A percentile compares a stretch with the other conserved stretches of the same genome.
Evolutionary conservation across 2,797 vertebrate species (phyloP).

Genomic region (Gallinago stenura): DNA sequence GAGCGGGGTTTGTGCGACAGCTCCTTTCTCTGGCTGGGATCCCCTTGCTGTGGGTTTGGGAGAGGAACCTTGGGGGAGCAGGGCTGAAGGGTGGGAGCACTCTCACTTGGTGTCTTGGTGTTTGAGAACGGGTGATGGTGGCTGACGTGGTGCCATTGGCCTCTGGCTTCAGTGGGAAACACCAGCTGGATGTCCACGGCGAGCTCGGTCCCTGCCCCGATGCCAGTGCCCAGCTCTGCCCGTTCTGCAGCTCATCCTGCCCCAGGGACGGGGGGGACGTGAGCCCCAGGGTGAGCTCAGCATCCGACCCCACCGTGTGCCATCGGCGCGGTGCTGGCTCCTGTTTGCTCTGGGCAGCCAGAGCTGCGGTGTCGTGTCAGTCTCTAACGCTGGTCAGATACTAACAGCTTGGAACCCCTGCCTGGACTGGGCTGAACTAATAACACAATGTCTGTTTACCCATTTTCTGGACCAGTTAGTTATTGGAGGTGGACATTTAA

Average conservation of each 20-base stretch:
- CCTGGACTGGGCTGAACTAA: neutral
- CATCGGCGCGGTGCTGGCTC: fast-evolving
- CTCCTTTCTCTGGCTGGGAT: neutral
- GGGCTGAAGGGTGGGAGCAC: neutral
- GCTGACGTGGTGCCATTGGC: neutral
- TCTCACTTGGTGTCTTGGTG: fast-evolving
- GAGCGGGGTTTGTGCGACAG: neutral
- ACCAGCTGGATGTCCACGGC: fast-evolving
- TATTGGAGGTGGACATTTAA: neutral
- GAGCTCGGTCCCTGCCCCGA: neutral
- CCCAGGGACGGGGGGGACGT: fast-evolving
- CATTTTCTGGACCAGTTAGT: neutral
- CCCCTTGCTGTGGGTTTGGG: neutral
- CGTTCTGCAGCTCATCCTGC: neutral
- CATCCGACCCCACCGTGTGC: fast-evolving
- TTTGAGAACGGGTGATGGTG: fast-evolving
- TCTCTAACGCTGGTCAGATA: neutral
- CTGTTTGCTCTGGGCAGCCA: neutral
- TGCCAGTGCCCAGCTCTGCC: neutral
- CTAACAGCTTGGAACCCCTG: neutral
- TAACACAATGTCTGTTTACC: neutral
- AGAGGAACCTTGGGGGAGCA: neutral
- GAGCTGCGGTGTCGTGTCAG: fast-evolving
- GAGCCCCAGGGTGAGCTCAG: neutral
- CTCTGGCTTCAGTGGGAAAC: neutral